Evolutionary conservation across 2,797 vertebrate species (phyloP).

Genomic region (Allobates femoralis): DNA sequence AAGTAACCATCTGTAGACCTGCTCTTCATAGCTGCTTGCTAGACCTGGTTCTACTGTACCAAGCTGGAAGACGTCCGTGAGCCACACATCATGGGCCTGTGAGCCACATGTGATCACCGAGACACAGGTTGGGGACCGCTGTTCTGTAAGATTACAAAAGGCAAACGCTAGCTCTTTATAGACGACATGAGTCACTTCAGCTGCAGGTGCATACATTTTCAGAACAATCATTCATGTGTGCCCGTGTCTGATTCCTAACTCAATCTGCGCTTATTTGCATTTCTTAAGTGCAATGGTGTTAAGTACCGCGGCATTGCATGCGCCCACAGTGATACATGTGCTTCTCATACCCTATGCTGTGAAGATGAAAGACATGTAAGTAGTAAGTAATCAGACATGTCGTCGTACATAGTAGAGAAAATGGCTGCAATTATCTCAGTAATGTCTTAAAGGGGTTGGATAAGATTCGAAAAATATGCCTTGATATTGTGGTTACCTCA

Average conservation of each 20-base stretch:
- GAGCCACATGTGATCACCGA: too few species aligned
- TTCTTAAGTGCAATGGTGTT: neutral
- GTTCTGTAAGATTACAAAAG: neutral
- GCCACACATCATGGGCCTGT: too few species aligned
- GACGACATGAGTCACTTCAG: neutral
- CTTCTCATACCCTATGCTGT: neutral
- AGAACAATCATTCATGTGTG: neutral
- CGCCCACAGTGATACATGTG: neutral
- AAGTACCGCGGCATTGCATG: neutral
- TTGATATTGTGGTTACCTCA: neutral
- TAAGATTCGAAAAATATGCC: neutral
- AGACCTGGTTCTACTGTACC: too few species aligned
- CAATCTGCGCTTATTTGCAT: conserved; percentile 1
- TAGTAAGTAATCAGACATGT: neutral
- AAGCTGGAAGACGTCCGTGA: too few species aligned
- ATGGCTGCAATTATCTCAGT: neutral
- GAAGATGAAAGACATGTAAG: neutral
- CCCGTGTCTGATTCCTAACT: neutral
- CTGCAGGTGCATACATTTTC: neutral
- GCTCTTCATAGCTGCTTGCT: too few species aligned
- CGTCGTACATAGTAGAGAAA: neutral
- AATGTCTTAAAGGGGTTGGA: neutral
- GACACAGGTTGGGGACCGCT: too few species aligned
- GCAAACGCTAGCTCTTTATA: neutral
- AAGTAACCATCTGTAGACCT: too few species aligned